Conservation (phyloP, 2,113 vertebrate genomes). For the Tragelaphus strepsiceros region DNA sequence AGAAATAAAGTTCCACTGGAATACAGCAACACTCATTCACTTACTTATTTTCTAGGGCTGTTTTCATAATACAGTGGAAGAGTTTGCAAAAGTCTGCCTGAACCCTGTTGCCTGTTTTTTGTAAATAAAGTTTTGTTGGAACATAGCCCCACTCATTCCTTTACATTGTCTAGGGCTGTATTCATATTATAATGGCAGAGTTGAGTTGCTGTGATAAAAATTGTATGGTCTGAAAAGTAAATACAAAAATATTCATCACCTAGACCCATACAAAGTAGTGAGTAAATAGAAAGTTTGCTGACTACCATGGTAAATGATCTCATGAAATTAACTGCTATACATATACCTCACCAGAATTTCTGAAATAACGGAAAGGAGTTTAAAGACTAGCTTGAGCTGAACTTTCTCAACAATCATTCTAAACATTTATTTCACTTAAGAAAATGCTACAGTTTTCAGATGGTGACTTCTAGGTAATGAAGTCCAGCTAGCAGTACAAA, state of each 20-base stretch:
- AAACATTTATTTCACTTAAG: background rate
- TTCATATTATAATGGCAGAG: background rate
- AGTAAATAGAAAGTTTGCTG: background rate
- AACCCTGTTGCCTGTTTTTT: background rate
- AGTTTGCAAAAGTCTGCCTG: background rate
- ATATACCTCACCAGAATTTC: background rate
- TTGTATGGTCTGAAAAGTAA: background rate
- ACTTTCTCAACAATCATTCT: background rate
- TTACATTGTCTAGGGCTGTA: background rate
- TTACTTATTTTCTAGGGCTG: background rate
- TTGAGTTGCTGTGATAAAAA: background rate
- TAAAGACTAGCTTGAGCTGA: background rate
- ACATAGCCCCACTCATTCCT: background rate
- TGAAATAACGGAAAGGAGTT: background rate
- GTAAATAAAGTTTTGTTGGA: background rate
- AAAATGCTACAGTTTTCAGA: background rate
- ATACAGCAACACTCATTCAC: background rate
- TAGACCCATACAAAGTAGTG: background rate
- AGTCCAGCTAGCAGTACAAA: background rate
- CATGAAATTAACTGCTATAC: background rate
- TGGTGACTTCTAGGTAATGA: background rate
- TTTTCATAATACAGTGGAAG: background rate
- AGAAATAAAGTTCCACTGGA: background rate
- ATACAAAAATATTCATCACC: background rate
- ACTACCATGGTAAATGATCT: background rate